Evolutionary conservation across 2,888 invertebrate species (phyloP), one percentile per base, ranked within the genome.

Genomic region (Tenthredo scrophulariae): DNA sequence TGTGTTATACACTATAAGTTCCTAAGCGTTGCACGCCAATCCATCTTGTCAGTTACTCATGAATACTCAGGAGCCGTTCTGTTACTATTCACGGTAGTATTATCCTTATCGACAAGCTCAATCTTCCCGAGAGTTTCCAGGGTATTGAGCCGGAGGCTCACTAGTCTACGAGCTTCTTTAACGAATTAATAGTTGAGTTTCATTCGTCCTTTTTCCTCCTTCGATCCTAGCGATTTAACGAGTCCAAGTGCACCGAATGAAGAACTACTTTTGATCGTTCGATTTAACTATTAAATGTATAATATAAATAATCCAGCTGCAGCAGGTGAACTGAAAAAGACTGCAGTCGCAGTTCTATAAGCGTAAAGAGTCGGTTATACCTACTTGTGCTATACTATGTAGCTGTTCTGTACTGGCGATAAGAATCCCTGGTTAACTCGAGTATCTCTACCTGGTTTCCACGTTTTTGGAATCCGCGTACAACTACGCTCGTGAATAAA

Each of bases 1-100:
- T 15, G 62, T 62, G 62, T 74, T 77, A 40, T 29, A 18, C 54
- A 26, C 22, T 40, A n/a, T 80, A 80, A 62, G 40, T n/a, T 62
- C n/a, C 50, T 50, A n/a, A 77, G 62, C 80, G 40, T 80, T 80
- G 62, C 80, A 80, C 80, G 80, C 58, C 80, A n/a, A 80, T 80
- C 58, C 80, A 29, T 80, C 80, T 80, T 58, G 80, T 80, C 80
- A 80, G 80, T 62, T n/a, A 62, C 80, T 80, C 80, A 80, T 80
- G 80, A 80, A 80, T 80, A 80, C 80, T 80, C 58, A 62, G 18
- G 80, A 62, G 58, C 80, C 58, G 58, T 80, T 80, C 80, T 80
- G 80, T 58, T 40, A 80, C 62, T 80, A 80, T 62, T 62, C 80
- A 62, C 80, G 58, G 62, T 80, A 40, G 80, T n/a, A 80, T 80